Conservation (phyloP, 2,113 vertebrate genomes). For the Camarhynchus parvulus region DNA sequence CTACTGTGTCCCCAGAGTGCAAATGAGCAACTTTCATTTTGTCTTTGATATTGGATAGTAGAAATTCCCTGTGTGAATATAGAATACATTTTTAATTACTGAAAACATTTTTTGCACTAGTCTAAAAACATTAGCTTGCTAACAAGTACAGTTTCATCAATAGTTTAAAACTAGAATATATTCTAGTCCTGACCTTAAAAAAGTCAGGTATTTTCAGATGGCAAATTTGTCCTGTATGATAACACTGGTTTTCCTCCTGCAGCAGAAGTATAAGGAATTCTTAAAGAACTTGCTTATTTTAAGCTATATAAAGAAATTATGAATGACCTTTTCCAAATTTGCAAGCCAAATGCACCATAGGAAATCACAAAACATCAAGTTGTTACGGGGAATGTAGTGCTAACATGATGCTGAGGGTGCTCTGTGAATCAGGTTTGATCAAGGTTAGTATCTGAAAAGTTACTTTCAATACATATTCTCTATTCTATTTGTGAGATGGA, state of each 20-base stretch:
- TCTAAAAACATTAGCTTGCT: not conserved
- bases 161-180: not conserved
- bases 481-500: not conserved
- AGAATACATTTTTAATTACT: not conserved
- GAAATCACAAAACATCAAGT: not conserved
- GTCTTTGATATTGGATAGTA: not conserved
- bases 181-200: not conserved
- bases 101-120: not conserved
- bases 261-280: not conserved
- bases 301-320: not conserved
- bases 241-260: not conserved
- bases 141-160: not conserved
- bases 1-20: not conserved
- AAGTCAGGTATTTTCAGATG: not conserved
- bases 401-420: not conserved
- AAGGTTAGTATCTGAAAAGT: not conserved
- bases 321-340: not conserved
- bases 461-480: not conserved
- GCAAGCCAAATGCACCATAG: not conserved
- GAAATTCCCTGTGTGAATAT: not conserved
- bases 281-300: not conserved
- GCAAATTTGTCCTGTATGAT: accelerated
- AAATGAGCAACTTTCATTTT: not conserved
- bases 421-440: not conserved
- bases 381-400: not conserved